Evolutionary conservation across 2,888 invertebrate genomes (phyloP).

Genomic region (Dasysyrphus tricinctus): DNA sequence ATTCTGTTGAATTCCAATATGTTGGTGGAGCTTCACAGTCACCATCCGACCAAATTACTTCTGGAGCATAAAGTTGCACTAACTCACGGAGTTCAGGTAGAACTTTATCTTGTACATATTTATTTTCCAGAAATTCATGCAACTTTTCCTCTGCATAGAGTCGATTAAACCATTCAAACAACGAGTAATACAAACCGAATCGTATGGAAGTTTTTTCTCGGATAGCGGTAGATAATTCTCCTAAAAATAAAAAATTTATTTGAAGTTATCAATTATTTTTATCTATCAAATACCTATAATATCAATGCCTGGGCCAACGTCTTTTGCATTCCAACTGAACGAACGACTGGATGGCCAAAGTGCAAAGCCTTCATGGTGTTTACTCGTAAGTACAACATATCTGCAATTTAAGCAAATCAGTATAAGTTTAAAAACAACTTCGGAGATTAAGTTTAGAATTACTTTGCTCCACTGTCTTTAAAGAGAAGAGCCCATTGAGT

Average conservation of each 20-base stretch:
- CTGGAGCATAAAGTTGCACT: conserved; percentile 88
- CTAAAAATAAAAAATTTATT: conserved; percentile 71
- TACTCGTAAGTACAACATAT: conserved; percentile 93
- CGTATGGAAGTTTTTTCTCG: conserved; percentile 86
- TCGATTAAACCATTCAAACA: conserved; percentile 95
- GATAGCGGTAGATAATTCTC: conserved; percentile 88
- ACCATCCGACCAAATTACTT: conserved; percentile 96
- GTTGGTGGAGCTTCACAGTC: conserved; percentile 94
- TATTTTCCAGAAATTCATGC: conserved; percentile 86
- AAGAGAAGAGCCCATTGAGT: conserved; percentile 93
- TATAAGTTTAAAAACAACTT: too few relatives aligned
- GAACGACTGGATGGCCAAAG: conserved; percentile 92
- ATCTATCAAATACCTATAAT: conserved; percentile 85
- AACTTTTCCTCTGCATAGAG: conserved; percentile 89
- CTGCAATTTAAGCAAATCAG: conserved; percentile 80
- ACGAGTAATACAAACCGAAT: conserved; percentile 93
- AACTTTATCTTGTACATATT: conserved; percentile 89
- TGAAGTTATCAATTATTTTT: neutral
- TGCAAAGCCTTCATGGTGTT: conserved; percentile 94
- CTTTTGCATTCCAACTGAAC: conserved; percentile 93
- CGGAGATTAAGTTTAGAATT: conserved; percentile 60
- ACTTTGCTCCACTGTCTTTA: conserved; percentile 93
- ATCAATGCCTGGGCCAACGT: conserved; percentile 91
- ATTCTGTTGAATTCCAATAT: conserved; percentile 93
- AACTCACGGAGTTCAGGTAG: conserved; percentile 92